phyloP scores from a whole-genome alignment of 2,113 vertebrate genomes.

The Pluvialis apricaria region DNA sequence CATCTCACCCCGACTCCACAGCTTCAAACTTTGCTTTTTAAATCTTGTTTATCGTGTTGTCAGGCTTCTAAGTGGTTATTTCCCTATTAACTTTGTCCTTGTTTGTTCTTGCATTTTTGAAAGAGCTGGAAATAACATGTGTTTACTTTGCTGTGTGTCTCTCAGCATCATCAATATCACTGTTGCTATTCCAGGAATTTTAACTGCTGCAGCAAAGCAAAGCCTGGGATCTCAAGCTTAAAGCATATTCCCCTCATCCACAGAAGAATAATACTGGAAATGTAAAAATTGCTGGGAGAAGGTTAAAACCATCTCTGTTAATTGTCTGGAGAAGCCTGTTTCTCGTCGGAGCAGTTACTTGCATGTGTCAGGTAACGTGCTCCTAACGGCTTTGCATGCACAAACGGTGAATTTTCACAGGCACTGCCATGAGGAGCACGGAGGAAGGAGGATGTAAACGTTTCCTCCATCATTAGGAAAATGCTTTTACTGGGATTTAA shows the following conservation, averaged over 20 bases:
- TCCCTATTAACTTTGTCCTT: conserved; percentile 66
- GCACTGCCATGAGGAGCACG: background rate
- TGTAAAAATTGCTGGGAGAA: background rate
- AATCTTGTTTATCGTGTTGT: conserved; percentile 48
- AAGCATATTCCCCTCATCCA: background rate
- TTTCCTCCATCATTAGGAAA: background rate
- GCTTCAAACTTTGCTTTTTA: conserved; percentile 31
- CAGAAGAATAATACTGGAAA: background rate
- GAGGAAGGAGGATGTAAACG: background rate
- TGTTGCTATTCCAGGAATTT: conserved; percentile 63
- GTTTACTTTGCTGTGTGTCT: conserved; percentile 52
- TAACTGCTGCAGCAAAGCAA: conserved; percentile 35
- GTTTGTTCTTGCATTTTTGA: conserved; percentile 65
- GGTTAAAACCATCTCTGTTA: background rate
- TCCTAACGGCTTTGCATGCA: background rate
- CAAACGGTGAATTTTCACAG: background rate
- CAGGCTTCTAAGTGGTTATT: conserved; percentile 59
- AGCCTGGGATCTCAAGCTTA: background rate
- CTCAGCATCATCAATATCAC: conserved; percentile 52
- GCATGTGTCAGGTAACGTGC: background rate
- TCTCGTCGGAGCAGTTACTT: background rate
- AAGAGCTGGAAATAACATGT: conserved; percentile 63
- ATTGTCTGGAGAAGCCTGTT: background rate
- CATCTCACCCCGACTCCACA: background rate
- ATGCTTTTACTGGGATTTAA: background rate